Conservation (phyloP, 2,113 vertebrate genomes). For the Pelusios castaneus region DNA sequence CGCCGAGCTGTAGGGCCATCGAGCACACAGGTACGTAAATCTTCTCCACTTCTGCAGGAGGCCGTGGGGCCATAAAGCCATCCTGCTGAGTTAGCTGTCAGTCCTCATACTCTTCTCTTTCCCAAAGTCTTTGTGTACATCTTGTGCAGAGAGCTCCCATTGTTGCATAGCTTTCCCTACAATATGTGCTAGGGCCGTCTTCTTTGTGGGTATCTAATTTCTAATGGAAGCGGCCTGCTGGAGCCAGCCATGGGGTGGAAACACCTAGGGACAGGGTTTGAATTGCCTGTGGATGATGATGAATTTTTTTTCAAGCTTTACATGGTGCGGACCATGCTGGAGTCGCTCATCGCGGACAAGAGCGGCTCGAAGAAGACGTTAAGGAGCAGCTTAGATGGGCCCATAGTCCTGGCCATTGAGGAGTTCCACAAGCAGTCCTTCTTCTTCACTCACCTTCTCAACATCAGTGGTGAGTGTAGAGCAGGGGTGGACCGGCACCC, state of each 20-base stretch:
- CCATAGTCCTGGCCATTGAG: slow-evolving; percentile 95
- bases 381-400: slow-evolving; percentile 95
- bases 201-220: background rate
- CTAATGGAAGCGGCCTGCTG: background rate
- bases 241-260: background rate
- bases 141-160: slow-evolving; percentile 7
- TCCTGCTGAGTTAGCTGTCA: background rate
- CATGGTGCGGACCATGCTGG: slow-evolving; percentile 99
- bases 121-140: background rate
- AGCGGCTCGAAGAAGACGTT: slow-evolving; percentile 98
- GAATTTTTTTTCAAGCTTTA: slow-evolving; percentile 84
- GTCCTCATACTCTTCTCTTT: background rate
- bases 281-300: background rate
- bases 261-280: background rate
- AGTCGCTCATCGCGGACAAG: slow-evolving; percentile 97
- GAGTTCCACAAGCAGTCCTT: slow-evolving; percentile 99
- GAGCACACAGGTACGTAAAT: slow-evolving; percentile 90
- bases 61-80: background rate
- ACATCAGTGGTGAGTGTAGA: slow-evolving; percentile 90
- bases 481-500: background rate
- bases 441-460: slow-evolving; percentile 98
- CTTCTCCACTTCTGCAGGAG: background rate
- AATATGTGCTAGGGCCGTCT: background rate
- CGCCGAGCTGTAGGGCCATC: slow-evolving; percentile 97
- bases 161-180: background rate